Evolutionary conservation across 2,797 vertebrate species (phyloP), one percentile per base, ranked within the genome.

Genomic region (Phataginus tetradactyla): DNA sequence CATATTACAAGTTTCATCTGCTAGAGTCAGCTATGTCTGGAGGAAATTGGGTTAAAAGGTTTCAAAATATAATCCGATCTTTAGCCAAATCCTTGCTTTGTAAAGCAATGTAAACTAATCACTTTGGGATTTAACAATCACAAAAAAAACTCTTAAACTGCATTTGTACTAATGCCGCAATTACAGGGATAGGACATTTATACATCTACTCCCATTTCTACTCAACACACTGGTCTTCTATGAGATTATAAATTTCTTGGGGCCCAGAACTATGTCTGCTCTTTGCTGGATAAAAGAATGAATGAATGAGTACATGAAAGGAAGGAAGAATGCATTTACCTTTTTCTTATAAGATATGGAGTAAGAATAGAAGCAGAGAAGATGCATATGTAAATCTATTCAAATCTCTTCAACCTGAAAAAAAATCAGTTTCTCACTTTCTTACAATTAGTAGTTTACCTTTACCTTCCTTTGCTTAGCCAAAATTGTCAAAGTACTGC

Each of bases 61-160:
- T 95, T 93, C 57, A 95, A 95, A 95, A 93, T 64, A 90, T 66
- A 95, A 81, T 86, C 32, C 49, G 77, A 69, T 90, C 88, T 80
- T 86, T 12, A 49, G 68, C 45, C 61, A 37, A 77, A 85, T 79
- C 68, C 45, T 92, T 94, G 34, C 7, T 79, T 29, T 94, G 29
- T 69, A 90, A 78, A 53, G 29, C 63, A 85, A 75, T 53, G 51
- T 45, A 91, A 86, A 92, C 23, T 25, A 29, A 27, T 89, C 51
- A 55, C 55, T 53, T 94, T 81, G 51, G 14, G 53, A 83, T 42
- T 39, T 64, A 94, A 86, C 37, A 17, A 59, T 9, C 18, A 23
- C 20, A 89, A 84, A 61, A 53, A 79, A 37, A 32, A 45, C 11
- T 2, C 20, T 91, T 83, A 72, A 63, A 94, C 34, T 90, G n/a